Evolutionary conservation across 1,140 invertebrate species (phyloP).

Genomic region (Drosophila erecta): DNA sequence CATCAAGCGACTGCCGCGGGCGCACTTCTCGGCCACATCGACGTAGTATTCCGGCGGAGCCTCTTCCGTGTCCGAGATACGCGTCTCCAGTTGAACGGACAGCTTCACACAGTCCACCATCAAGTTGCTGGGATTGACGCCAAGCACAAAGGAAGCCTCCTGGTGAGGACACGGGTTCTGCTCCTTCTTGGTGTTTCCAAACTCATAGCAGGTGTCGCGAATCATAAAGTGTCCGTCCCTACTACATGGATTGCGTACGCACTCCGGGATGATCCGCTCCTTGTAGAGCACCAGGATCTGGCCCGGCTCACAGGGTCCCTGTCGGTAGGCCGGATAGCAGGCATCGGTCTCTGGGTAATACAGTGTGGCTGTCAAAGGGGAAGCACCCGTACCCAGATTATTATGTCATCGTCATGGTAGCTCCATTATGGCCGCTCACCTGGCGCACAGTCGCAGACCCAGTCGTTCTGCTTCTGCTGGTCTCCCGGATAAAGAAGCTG

Average conservation of each 20-base stretch:
- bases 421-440: conserved; percentile 77
- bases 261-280: conserved; percentile 86
- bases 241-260: conserved; percentile 87
- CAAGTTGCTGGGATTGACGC: conserved; percentile 85
- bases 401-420: conserved; percentile 59
- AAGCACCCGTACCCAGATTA: conserved; percentile 29
- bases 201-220: conserved; percentile 85
- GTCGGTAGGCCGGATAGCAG: conserved; percentile 87
- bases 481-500: conserved; percentile 88
- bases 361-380: conserved; percentile 85
- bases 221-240: conserved; percentile 85
- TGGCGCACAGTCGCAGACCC: conserved; percentile 89
- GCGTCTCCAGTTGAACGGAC: conserved; percentile 63
- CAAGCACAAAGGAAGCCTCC: conserved; percentile 77
- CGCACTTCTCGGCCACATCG: conserved; percentile 64
- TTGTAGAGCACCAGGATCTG: conserved; percentile 86
- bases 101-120: conserved; percentile 84
- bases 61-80: conserved; percentile 55
- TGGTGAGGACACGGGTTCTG: conserved; percentile 84
- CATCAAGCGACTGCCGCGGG: conserved; percentile 61
- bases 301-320: conserved; percentile 87
- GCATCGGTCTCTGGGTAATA: conserved; percentile 87
- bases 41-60: conserved; percentile 64
- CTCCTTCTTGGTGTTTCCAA: conserved; percentile 73
- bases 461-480: conserved; percentile 86